phyloP scores from a whole-genome alignment of 2,797 vertebrate species.

The Oophaga sylvatica region DNA sequence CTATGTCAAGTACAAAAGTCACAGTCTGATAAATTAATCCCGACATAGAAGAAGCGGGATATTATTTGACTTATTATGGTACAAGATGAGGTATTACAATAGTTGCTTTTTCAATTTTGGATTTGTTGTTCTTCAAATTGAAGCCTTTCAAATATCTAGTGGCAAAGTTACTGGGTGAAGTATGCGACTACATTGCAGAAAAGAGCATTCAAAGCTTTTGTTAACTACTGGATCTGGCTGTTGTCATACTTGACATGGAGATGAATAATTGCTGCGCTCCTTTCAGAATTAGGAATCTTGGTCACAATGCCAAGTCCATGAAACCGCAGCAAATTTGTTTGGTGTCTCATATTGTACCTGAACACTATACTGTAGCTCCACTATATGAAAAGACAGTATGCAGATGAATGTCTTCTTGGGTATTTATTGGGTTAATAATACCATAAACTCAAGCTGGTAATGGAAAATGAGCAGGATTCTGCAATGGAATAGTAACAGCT shows the following conservation, averaged over 20 bases:
- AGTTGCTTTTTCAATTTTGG: slow-evolving; percentile 20
- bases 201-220: slow-evolving; percentile 2
- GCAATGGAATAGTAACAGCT: slow-evolving; percentile 55
- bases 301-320: slow-evolving; percentile 2
- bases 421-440: slow-evolving; percentile 28
- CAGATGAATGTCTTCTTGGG: not conserved
- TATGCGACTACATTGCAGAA: slow-evolving; percentile 52
- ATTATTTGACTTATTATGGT: not conserved
- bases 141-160: slow-evolving; percentile 34
- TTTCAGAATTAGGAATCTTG: not conserved
- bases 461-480: slow-evolving; percentile 23
- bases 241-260: slow-evolving; percentile 21
- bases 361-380: not conserved
- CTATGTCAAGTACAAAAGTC: not conserved
- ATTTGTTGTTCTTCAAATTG: not conserved
- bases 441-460: slow-evolving; percentile 26
- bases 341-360: not conserved
- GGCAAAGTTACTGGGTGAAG: slow-evolving; percentile 41
- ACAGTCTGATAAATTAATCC: not conserved
- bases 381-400: not conserved
- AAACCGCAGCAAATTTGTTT: not conserved
- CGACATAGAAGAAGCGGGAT: not conserved
- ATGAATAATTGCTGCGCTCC: slow-evolving; percentile 30
- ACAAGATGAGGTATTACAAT: slow-evolving; percentile 19
- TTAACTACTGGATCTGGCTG: slow-evolving; percentile 24